Evolutionary conservation across 1,140 invertebrate genomes (phyloP), one percentile per base, ranked within the genome.

Genomic region (Argopecten irradians): DNA sequence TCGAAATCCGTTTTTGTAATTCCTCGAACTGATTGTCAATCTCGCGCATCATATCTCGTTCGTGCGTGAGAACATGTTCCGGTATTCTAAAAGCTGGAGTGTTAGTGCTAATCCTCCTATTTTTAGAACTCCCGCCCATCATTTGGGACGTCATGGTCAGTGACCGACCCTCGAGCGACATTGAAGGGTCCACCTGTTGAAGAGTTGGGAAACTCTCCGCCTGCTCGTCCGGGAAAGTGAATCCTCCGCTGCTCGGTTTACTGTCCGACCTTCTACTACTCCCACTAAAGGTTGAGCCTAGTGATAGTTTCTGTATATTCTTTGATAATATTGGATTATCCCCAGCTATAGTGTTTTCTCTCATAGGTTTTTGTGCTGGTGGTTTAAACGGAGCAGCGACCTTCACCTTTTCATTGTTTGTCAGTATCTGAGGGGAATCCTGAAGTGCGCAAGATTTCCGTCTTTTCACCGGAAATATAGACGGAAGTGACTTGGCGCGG

Each of bases 401-500:
- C 55, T 71, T 71, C 55, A 71, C 55, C 55, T 71, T 71, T 71
- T 71, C 55, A 71, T 71, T 71, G 55, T 71, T 71, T 28, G 55
- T 71, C 55, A 71, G 55, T 71, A 71, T 71, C 55, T 71, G 55
- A 71, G 55, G 55, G 13, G 55, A 71, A 71, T 71, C 55, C 55
- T 71, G 55, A 22, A 71, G 13, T n/a, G 55, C 55, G n/a, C 55
- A 71, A 0, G 55, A 71, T 32, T 88, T 88, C 36, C 86, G 41
- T 55, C 87, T 86, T 46, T 90, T 90, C 22, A 90, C 89, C 0
- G 89, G 89, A 43, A 90, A 90, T 34, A 90, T 41, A 11, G 89
- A 85, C 2, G 89, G 89, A 2, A 90, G 71, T 19, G 89, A 90
- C 85, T 87, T 88, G 8, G 89, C 89, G 46, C 89, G 87, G 82